Percentiles rank a stretch among this genome's conserved stretches.
phyloP scores from a whole-genome alignment of 2,113 vertebrate species.

The Leucopsar rothschildi region DNA sequence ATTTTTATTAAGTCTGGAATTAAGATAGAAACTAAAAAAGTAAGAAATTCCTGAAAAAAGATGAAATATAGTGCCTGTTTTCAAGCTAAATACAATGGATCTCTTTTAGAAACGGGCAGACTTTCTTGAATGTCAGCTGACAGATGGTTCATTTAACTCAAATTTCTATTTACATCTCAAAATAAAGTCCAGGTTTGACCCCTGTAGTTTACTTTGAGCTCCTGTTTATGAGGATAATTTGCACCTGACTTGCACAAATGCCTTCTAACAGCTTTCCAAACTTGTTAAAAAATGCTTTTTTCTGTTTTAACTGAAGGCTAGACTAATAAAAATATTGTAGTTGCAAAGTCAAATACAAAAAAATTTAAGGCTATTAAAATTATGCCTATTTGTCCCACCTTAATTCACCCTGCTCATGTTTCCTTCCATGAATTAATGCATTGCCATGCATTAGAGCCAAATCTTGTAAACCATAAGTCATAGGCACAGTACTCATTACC shows the following conservation, averaged over 20 bases:
- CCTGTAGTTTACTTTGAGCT: neutral
- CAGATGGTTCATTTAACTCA: neutral
- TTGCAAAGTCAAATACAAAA: neutral
- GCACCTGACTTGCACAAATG: neutral
- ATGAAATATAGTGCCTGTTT: neutral
- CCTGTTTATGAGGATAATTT: neutral
- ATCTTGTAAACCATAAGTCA: neutral
- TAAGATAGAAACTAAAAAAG: neutral
- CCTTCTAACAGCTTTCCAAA: neutral
- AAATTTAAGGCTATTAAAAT: neutral
- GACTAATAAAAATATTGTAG: neutral
- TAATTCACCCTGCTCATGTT: neutral
- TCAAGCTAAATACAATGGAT: neutral
- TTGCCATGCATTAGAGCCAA: neutral
- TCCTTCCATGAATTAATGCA: neutral
- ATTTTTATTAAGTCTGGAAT: neutral
- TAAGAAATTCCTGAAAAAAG: neutral
- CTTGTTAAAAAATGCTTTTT: neutral
- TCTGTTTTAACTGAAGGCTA: neutral
- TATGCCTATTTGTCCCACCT: neutral
- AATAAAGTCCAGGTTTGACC: neutral
- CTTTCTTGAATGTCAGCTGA: neutral
- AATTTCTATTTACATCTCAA: neutral
- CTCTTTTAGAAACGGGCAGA: neutral
- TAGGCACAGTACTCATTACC: neutral